These are phyloP conservation scores for Psophia crepitans DNA, from an alignment of 2,113 vertebrate genomes.

Conservation along the genomic window DNA sequence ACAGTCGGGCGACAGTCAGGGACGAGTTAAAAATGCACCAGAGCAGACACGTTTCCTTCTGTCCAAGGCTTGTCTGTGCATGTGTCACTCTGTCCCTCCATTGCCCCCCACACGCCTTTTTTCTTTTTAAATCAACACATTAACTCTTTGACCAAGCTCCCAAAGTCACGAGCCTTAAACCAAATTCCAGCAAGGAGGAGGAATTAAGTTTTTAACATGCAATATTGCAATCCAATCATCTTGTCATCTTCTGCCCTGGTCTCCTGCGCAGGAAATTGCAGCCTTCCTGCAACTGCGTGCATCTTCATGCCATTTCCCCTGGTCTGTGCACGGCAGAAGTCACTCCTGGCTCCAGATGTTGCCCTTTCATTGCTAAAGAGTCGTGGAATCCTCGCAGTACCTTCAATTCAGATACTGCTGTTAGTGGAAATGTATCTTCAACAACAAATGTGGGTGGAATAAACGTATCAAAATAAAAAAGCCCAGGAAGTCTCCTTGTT, in stretches of 20 bases:
- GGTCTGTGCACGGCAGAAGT: neutral
- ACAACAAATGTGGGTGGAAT: neutral
- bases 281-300: neutral
- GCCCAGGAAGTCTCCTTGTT: neutral
- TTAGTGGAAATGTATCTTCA: neutral
- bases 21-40: neutral
- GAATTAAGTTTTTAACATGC: neutral
- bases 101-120: neutral
- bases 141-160: neutral
- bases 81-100: neutral
- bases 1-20: neutral
- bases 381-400: neutral
- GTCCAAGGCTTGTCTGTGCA: neutral
- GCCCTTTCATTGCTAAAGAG: neutral
- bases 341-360: neutral
- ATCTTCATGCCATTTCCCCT: neutral
- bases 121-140: neutral
- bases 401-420: neutral
- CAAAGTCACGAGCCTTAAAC: neutral
- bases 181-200: neutral
- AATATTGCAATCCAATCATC: neutral
- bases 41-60: neutral
- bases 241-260: neutral
- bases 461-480: neutral
- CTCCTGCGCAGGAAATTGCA: neutral